These are phyloP conservation scores for Enteromius paludinosus DNA, from an alignment of 2,797 vertebrate genomes.

Conservation along the genomic window DNA sequence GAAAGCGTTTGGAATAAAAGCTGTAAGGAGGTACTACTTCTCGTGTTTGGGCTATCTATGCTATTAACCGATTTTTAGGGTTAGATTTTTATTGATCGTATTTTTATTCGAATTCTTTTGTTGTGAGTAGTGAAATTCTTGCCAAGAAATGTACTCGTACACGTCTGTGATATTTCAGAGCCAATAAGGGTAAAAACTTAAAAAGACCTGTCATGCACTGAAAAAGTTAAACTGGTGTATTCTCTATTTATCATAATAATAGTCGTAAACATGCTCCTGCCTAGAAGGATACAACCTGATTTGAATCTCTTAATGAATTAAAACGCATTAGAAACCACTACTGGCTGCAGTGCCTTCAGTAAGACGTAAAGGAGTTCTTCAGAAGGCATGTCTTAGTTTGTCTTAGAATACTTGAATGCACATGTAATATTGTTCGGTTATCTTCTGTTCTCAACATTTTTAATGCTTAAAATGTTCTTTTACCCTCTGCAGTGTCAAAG, in stretches of 20 bases:
- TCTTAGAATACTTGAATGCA: slow-evolving; percentile 30
- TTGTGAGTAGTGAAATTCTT: not conserved
- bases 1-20: not conserved
- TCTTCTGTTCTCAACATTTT: slow-evolving; percentile 2
- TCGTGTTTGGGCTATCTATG: not conserved
- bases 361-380: not conserved
- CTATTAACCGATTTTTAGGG: not conserved
- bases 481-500: not conserved
- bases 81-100: too few relatives aligned
- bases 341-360: slow-evolving; percentile 21
- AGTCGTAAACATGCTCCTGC: not conserved
- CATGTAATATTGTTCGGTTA: slow-evolving; percentile 5
- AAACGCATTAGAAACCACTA: not conserved
- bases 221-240: not conserved
- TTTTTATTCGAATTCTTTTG: not conserved
- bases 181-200: slow-evolving; percentile 14
- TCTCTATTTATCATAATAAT: not conserved
- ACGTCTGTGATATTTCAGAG: not conserved
- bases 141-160: not conserved
- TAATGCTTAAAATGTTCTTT: slow-evolving; percentile 8
- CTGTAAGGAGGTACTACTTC: not conserved
- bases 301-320: not conserved
- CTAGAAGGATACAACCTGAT: not conserved
- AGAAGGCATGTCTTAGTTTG: slow-evolving; percentile 17
- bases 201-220: slow-evolving; percentile 18